Evolutionary conservation across 2,888 invertebrate genomes (phyloP).

Genomic region (Prenolepis imparis): DNA sequence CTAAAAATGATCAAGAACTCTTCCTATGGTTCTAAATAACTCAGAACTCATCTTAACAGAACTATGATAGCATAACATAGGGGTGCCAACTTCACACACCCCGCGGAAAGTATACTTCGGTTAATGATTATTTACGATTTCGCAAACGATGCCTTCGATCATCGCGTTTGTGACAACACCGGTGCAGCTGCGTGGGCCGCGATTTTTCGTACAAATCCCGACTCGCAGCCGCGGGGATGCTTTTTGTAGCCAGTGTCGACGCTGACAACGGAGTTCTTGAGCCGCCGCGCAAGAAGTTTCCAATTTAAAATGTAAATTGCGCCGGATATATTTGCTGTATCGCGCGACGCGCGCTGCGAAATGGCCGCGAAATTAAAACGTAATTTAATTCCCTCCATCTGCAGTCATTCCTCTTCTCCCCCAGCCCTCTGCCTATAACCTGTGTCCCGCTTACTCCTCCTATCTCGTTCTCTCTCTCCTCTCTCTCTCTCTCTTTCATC

Average conservation of each 20-base stretch:
- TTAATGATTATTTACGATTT: background rate
- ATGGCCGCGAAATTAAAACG: constrained; percentile 85
- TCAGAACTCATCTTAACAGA: too few species aligned
- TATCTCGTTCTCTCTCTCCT: constrained; percentile 29
- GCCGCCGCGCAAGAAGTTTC: constrained; percentile 77
- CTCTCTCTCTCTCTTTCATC: constrained; percentile 24
- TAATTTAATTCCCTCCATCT: constrained; percentile 82
- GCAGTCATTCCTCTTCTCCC: constrained; percentile 56
- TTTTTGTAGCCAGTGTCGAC: constrained; percentile 21
- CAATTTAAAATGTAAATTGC: constrained; percentile 85
- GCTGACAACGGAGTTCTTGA: constrained; percentile 53
- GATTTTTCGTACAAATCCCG: constrained; percentile 27
- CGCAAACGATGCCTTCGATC: background rate
- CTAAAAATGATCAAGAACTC: too few species aligned
- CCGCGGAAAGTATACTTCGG: too few species aligned
- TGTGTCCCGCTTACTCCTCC: constrained; percentile 3
- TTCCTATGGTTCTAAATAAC: too few species aligned
- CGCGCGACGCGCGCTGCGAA: constrained; percentile 76
- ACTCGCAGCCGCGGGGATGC: constrained; percentile 3
- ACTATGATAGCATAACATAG: too few species aligned
- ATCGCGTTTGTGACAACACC: constrained; percentile 25
- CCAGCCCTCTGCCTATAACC: background rate
- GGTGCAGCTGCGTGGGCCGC: background rate
- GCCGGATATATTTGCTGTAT: constrained; percentile 81
- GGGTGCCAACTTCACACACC: too few species aligned